A percentile compares a stretch with the other conserved stretches of the same genome.
These are phyloP conservation scores for Chrysina gloriosa DNA, from an alignment of 2,888 invertebrate genomes.

Conservation along the genomic window DNA sequence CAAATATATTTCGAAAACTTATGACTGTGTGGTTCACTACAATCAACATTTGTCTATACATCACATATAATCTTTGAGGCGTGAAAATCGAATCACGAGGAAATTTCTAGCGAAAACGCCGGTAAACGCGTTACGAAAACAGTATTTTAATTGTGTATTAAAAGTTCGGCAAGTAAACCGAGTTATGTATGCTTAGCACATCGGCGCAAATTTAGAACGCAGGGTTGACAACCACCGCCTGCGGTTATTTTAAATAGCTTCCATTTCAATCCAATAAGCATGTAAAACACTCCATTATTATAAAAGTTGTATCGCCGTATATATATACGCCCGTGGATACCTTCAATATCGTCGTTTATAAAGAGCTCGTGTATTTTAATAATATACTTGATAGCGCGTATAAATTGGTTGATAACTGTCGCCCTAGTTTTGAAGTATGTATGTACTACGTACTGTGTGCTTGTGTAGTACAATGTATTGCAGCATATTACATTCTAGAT, in stretches of 20 bases:
- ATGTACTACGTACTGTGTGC: no score
- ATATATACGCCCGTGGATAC: not conserved
- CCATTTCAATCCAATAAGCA: slow-evolving; percentile 67
- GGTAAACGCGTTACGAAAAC: slow-evolving; percentile 61
- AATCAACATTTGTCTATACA: no score
- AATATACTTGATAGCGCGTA: no score
- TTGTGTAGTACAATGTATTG: no score
- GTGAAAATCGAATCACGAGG: slow-evolving; percentile 46
- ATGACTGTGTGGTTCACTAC: no score
- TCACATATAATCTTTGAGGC: no score
- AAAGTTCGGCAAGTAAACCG: slow-evolving; percentile 59
- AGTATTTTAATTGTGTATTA: slow-evolving; percentile 65
- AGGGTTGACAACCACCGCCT: slow-evolving; percentile 55
- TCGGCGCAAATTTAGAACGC: slow-evolving; percentile 52
- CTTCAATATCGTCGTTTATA: no score
- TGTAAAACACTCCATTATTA: slow-evolving; percentile 67
- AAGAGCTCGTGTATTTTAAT: no score
- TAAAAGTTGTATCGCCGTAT: slow-evolving; percentile 44
- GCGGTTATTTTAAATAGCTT: slow-evolving; percentile 66
- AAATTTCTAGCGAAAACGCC: slow-evolving; percentile 38
- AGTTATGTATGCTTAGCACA: slow-evolving; percentile 56
- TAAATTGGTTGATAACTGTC: no score
- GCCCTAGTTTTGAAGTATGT: no score
- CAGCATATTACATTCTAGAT: no score
- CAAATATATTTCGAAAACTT: no score